These are phyloP conservation scores for Larimichthys polyactis DNA, from an alignment of 2,113 vertebrate species.

Conservation along the genomic window DNA sequence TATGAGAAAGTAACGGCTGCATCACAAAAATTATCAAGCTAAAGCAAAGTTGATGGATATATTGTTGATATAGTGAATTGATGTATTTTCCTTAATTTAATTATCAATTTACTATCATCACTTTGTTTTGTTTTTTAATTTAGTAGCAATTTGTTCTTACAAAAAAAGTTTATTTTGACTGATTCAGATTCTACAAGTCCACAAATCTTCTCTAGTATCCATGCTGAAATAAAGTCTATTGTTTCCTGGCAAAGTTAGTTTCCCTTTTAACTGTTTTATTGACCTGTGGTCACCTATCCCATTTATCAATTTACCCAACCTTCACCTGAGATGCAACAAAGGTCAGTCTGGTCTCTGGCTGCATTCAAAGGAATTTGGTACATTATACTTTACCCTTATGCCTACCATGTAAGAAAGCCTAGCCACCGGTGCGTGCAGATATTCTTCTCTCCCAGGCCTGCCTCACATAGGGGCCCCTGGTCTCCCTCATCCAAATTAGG, in stretches of 20 bases:
- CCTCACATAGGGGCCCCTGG: not conserved
- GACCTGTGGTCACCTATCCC: not conserved
- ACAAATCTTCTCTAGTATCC: not conserved
- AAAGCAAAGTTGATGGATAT: slow-evolving; percentile 6
- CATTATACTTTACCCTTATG: not conserved
- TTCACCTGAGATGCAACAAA: not conserved
- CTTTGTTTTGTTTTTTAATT: too few species aligned
- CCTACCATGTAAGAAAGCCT: not conserved
- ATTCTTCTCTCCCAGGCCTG: not conserved
- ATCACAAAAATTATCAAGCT: not conserved
- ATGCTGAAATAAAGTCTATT: not conserved
- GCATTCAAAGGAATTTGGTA: not conserved
- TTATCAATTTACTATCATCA: too few species aligned
- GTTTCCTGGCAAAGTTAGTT: not conserved
- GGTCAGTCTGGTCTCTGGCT: not conserved
- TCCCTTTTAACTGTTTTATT: not conserved
- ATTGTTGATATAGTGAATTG: not conserved
- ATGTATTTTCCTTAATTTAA: not conserved
- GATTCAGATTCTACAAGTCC: not conserved
- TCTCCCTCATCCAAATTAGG: not conserved
- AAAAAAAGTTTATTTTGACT: not conserved
- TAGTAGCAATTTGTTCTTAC: not conserved
- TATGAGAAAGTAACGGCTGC: not conserved
- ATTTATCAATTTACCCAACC: not conserved
- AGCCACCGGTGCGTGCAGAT: not conserved